Evolutionary conservation across 1,140 invertebrate genomes (phyloP).

Genomic region (Oryzaephilus surinamensis): DNA sequence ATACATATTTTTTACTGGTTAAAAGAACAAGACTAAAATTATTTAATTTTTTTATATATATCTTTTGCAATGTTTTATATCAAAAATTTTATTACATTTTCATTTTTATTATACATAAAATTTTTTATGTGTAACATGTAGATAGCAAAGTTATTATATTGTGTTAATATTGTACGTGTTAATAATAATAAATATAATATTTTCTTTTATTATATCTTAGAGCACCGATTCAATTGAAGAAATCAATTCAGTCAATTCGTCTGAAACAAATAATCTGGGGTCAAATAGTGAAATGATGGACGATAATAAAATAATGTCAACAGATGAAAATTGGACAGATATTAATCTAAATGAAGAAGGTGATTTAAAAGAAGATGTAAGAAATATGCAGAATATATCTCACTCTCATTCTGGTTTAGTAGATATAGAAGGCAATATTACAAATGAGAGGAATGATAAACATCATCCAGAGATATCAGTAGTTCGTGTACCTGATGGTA

Average conservation of each 20-base stretch:
- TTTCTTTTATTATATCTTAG: conserved; percentile 37
- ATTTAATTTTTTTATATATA: conserved; percentile 1
- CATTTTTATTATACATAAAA: too few species aligned
- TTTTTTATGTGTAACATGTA: too few species aligned
- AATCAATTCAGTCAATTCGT: conserved; percentile 54
- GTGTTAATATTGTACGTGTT: too few species aligned
- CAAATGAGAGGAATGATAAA: conserved; percentile 55
- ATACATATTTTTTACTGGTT: conserved; percentile 11
- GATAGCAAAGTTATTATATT: too few species aligned
- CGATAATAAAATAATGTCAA: conserved; percentile 48
- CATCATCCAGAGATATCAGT: conserved; percentile 62
- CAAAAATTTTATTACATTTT: too few species aligned
- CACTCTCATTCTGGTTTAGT: conserved; percentile 29
- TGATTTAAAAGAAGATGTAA: conserved; percentile 53
- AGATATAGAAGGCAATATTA: conserved; percentile 42
- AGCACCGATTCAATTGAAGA: conserved; percentile 72
- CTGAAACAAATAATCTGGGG: conserved; percentile 54
- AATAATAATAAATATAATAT: too few species aligned
- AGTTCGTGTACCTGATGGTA: conserved; percentile 51
- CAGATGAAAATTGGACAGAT: conserved; percentile 81
- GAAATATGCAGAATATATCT: conserved; percentile 47
- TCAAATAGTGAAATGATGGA: conserved; percentile 51
- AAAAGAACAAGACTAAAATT: conserved; percentile 2
- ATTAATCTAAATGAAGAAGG: conserved; percentile 81
- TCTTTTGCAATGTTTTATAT: not conserved